A percentile compares a stretch with the other conserved stretches of the same genome.
These are phyloP conservation scores for Naja naja DNA, from an alignment of 2,113 vertebrate species.

Conservation along the genomic window DNA sequence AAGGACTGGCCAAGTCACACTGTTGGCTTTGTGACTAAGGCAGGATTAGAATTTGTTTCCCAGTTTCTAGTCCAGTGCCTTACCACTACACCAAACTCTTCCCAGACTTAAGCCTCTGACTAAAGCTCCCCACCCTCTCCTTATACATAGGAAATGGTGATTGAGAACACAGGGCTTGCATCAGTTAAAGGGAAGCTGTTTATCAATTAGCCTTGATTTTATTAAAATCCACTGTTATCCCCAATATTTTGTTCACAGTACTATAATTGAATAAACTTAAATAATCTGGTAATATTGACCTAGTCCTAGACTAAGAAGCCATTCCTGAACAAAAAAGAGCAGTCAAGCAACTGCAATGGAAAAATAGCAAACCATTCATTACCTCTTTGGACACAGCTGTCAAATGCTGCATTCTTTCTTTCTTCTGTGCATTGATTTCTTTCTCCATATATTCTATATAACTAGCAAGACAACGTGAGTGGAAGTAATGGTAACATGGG, in stretches of 20 bases:
- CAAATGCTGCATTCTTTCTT: slow-evolving; percentile 77
- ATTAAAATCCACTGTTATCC: background rate
- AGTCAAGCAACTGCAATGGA: background rate
- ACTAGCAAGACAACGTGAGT: slow-evolving; percentile 92
- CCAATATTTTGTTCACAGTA: background rate
- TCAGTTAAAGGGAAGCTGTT: background rate
- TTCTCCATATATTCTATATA: slow-evolving; percentile 86
- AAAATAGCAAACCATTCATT: background rate
- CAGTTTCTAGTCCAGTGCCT: background rate
- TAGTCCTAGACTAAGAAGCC: background rate
- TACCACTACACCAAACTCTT: background rate
- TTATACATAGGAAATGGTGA: background rate
- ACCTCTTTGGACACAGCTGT: slow-evolving; percentile 53
- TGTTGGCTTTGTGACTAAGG: background rate
- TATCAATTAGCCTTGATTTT: background rate
- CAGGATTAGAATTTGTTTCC: background rate
- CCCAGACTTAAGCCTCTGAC: background rate
- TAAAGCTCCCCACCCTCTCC: background rate
- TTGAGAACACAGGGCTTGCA: background rate
- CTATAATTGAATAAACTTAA: background rate
- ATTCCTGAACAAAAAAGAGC: background rate
- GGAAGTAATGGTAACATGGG: slow-evolving; percentile 94
- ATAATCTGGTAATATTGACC: background rate
- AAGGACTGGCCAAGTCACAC: background rate
- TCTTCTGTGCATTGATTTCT: slow-evolving; percentile 78